Evolutionary conservation across 2,888 invertebrate genomes (phyloP).

Genomic region (Heliconius charithonia): DNA sequence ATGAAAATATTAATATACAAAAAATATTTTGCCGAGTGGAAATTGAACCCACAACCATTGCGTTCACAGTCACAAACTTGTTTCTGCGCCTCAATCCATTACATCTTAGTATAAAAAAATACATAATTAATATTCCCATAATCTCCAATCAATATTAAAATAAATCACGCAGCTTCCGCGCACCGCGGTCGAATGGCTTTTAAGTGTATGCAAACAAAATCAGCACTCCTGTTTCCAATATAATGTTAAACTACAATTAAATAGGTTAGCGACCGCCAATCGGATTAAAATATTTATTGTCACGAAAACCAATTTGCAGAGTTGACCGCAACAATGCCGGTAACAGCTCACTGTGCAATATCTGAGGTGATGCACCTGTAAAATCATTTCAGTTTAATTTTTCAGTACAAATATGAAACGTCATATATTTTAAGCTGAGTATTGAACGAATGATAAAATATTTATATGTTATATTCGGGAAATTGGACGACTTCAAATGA

Average conservation of each 20-base stretch:
- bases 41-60: too few relatives aligned
- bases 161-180: background rate
- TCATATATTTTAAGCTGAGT: constrained; percentile 14
- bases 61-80: too few relatives aligned
- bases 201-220: constrained; percentile 34
- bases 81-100: too few relatives aligned
- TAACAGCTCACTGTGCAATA: constrained; percentile 68
- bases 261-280: constrained; percentile 79
- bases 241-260: constrained; percentile 74
- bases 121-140: background rate
- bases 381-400: background rate
- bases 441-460: constrained; percentile 23
- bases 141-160: constrained; percentile 11
- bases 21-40: too few relatives aligned
- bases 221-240: constrained; percentile 50
- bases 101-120: too few relatives aligned
- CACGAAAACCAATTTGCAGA: constrained; percentile 80
- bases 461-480: constrained; percentile 8
- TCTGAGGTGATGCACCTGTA: constrained; percentile 51
- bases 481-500: background rate
- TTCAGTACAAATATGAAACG: constrained; percentile 15
- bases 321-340: constrained; percentile 76
- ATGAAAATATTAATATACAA: too few relatives aligned
- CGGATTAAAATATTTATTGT: constrained; percentile 82
- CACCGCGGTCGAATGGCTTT: constrained; percentile 17